Percentiles rank a stretch among this genome's conserved stretches.
These are phyloP conservation scores for Sminthurides aquaticus DNA, from an alignment of 2,888 invertebrate species.

Conservation along the genomic window DNA sequence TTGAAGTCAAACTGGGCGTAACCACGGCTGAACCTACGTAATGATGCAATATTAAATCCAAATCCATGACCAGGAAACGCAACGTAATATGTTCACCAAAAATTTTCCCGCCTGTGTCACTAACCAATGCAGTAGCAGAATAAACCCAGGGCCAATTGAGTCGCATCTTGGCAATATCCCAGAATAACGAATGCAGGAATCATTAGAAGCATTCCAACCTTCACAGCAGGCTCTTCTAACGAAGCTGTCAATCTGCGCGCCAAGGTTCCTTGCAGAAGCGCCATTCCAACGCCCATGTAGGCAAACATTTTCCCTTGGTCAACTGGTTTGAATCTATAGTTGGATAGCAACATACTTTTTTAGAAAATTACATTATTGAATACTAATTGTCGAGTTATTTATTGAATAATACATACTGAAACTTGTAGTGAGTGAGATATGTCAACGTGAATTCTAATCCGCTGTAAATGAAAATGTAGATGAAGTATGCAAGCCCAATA, in stretches of 20 bases:
- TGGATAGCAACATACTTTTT: background rate
- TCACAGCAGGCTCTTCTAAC: constrained; percentile 49
- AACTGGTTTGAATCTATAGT: constrained; percentile 60
- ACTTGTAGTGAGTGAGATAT: constrained; percentile 75
- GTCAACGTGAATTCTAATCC: constrained; percentile 96
- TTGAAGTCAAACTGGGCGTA: constrained; percentile 87
- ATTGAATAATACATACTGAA: constrained; percentile 24
- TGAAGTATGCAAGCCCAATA: constrained; percentile 72
- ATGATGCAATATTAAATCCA: too few relatives aligned
- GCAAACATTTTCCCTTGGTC: constrained; percentile 98
- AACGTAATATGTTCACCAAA: too few relatives aligned
- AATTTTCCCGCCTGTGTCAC: background rate
- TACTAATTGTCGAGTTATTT: background rate
- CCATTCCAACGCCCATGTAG: constrained; percentile 86
- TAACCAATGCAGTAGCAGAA: constrained; percentile 48
- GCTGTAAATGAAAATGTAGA: constrained; percentile 89
- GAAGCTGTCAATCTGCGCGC: constrained; percentile 68
- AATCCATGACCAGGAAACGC: background rate
- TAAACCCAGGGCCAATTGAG: constrained; percentile 70
- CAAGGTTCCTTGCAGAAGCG: constrained; percentile 78
- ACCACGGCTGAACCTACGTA: constrained; percentile 62
- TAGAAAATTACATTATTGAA: background rate
- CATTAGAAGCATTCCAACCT: constrained; percentile 53
- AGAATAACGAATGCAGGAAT: constrained; percentile 54
- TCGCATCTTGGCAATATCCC: constrained; percentile 48